Base-by-base conservation (phyloP, 2,797 vertebrate species). In the Perodicticus potto region DNA sequence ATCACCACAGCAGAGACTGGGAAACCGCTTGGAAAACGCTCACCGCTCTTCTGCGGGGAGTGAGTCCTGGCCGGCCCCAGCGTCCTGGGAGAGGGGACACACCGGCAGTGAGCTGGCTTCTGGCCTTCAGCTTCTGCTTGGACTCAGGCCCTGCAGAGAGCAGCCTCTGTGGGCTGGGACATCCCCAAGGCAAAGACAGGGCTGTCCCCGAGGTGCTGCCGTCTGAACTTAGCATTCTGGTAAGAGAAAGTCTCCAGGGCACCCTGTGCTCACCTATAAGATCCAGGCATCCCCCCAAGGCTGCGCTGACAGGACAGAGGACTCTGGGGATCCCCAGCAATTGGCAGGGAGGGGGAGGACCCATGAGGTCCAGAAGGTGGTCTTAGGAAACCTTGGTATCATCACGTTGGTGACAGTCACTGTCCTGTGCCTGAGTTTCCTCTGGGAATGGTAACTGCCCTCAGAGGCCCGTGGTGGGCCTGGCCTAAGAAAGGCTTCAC, bases 1-100 rank as follows among this genome's bases (percentile, higher is more conserved):
- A 5, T 37, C 13, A 4, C n/a, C 55, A 4, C 34, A 59, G 4
- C 34, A 59, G n/a, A 12, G 16, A 61, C 0, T 1, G 19, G 7
- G 22, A 70, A 59, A n/a, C 16, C 19, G 12, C 61, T 57, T 78
- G 23, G 40, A 76, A 43, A 45, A 27, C 27, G 13, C 11, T 20
- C 25, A 27, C 32, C 17, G 43, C 43, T 76, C 16, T 65, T 40
- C 49, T 2, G n/a, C 83, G 63, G 29, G 20, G 16, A 23, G 65
- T 29, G 32, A 80, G 23, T 19, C 53, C 19, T 1, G 4, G 1
- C 40, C 11, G 37, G 3, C 34, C 77, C 14, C 43, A 9, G 40
- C n/a, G 11, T 73, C 49, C 57, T 29, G 32, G n/a, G 11, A 84
- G 40, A 63, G 57, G 69, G 32, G 45, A 76, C 29, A 12, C 32